Percentiles rank a stretch among this genome's conserved stretches.
Conservation (phyloP, 2,113 vertebrate genomes). For the Scomber colias region DNA sequence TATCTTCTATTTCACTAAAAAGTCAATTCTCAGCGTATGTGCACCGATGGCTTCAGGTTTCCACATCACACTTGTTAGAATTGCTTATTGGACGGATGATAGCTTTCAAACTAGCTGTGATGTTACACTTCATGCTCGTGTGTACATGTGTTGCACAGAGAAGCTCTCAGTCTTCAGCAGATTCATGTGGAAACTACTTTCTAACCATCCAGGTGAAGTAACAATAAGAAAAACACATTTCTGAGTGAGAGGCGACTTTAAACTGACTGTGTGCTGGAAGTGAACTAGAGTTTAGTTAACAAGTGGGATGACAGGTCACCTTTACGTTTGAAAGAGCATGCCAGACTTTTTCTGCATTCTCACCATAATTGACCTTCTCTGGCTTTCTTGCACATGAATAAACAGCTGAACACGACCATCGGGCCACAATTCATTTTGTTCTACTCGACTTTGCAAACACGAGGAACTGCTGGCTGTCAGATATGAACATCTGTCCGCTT, state of each 20-base stretch:
- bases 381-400: constrained; percentile 31
- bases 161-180: not conserved
- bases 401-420: constrained; percentile 21
- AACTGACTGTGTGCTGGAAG: not conserved
- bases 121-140: too few relatives aligned
- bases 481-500: constrained; percentile 25
- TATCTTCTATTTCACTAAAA: not conserved
- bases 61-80: not conserved
- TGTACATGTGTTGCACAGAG: too few relatives aligned
- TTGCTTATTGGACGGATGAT: too few relatives aligned
- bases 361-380: constrained; percentile 34
- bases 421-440: not conserved
- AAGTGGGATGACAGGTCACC: constrained; percentile 32
- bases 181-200: not conserved
- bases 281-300: constrained; percentile 20
- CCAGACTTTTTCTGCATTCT: not conserved
- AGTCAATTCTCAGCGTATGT: not conserved
- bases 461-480: constrained; percentile 3
- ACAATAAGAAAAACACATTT: not conserved
- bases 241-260: not conserved
- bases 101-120: too few relatives aligned
- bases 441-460: constrained; percentile 24
- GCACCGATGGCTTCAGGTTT: not conserved
- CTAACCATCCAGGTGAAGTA: not conserved
- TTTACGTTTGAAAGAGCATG: constrained; percentile 14